phyloP scores from a whole-genome alignment of 2,797 vertebrate species.

The Trematomus bernacchii region DNA sequence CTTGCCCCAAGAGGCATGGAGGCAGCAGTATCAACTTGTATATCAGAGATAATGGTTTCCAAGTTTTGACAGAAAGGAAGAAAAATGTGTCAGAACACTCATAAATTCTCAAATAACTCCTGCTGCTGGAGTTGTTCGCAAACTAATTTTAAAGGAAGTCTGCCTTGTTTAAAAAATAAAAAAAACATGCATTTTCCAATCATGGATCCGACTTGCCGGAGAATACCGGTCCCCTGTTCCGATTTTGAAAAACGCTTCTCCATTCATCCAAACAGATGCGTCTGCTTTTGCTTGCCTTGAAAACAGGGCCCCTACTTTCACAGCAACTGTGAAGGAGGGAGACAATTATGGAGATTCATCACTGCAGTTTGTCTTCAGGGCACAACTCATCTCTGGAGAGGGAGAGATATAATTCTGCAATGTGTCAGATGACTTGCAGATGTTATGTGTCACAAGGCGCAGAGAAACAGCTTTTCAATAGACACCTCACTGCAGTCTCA shows the following conservation, averaged over 20 bases:
- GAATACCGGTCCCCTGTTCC: slow-evolving; percentile 2
- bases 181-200: not conserved
- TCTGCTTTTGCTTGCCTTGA: slow-evolving; percentile 44
- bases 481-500: slow-evolving; percentile 59
- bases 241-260: slow-evolving; percentile 42
- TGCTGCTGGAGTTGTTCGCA: slow-evolving; percentile 10
- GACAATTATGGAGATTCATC: slow-evolving; percentile 79
- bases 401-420: slow-evolving; percentile 62
- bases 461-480: slow-evolving; percentile 68
- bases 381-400: slow-evolving; percentile 69
- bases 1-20: not conserved
- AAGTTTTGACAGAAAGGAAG: not conserved
- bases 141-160: slow-evolving; percentile 14
- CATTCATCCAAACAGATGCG: slow-evolving; percentile 60
- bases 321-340: slow-evolving; percentile 50
- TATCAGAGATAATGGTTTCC: slow-evolving; percentile 4
- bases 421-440: slow-evolving; percentile 75
- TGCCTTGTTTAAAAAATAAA: not conserved
- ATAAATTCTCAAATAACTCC: slow-evolving; percentile 15
- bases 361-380: slow-evolving; percentile 75
- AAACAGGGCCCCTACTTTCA: slow-evolving; percentile 41
- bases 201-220: slow-evolving; percentile 8
- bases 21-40: slow-evolving; percentile 1
- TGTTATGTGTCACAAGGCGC: slow-evolving; percentile 63
- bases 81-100: slow-evolving; percentile 16